Percentiles rank a stretch among this genome's conserved stretches.
phyloP scores from a whole-genome alignment of 1,140 invertebrate genomes.

The Trichonephila clavata region DNA sequence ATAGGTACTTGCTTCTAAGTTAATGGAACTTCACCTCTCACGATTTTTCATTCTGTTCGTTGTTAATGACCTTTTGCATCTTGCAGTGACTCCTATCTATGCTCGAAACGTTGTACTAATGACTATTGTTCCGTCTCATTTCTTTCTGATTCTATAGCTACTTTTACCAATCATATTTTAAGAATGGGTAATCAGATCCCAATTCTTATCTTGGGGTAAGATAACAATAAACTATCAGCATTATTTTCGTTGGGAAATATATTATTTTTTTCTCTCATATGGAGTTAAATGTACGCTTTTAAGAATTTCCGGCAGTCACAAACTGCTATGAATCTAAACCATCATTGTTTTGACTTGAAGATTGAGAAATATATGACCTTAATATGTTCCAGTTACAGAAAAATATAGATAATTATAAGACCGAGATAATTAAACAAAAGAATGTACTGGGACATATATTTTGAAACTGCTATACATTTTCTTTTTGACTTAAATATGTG shows the following conservation, averaged over 20 bases:
- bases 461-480: neutral
- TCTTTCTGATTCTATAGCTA: neutral
- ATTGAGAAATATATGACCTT: too few relatives aligned
- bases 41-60: neutral
- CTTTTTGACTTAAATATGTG: neutral
- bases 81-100: neutral
- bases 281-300: neutral
- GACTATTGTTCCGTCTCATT: neutral
- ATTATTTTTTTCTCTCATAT: neutral
- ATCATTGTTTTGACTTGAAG: too few relatives aligned
- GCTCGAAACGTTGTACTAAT: neutral
- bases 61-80: neutral
- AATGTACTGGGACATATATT: neutral
- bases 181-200: neutral
- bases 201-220: neutral
- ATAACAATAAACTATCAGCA: neutral
- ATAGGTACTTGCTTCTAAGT: neutral
- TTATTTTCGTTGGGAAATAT: neutral
- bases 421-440: neutral
- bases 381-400: neutral
- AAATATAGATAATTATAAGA: conserved; percentile 6
- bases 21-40: neutral
- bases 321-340: too few relatives aligned
- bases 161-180: neutral
- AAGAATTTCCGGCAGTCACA: neutral